Base-by-base conservation (phyloP, 2,888 invertebrate genomes). In the Perizoma flavofasciatum region DNA sequence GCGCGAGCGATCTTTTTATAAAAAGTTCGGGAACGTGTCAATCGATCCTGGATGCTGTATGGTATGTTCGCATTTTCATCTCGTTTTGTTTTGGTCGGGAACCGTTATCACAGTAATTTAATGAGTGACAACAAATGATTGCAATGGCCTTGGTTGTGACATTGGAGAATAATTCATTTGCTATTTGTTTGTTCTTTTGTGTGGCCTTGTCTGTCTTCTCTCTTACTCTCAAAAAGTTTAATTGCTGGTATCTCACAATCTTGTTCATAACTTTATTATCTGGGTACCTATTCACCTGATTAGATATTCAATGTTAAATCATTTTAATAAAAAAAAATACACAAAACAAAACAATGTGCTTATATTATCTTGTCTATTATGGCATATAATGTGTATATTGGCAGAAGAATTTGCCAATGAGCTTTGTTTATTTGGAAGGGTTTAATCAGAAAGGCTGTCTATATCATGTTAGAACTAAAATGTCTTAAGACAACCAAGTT, bases 131-230 rank as follows among this genome's bases (percentile, higher is more conserved):
- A 63, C 69, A 73, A 78, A 77, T 81, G 78, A 85, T 82, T 80
- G 73, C 71, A 66, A 67, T 86, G 84, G 86, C 89, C 89, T 89
- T 89, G 87, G 80, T 82, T 85, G 70, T 88, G 86, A 85, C 86
- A 85, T 85, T 89, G 83, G 69, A 59, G 60, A 53, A 59, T 52
- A 63, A 46, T 53, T 65, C 46, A 60, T 60, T 40, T 61, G 43
- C 60, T 51, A 49, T 66, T 62, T 66, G 72, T 66, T 74, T 73
- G 71, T 73, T 66, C 49, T 66, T 59, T 56, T 63, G 55, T 66
- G 58, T 78, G 78, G 75, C 82, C 77, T 82, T 82, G 81, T 67
- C 37, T 65, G 61, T 55, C 63, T 22, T 54, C 55, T 59, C 43
- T 44, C 65, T 66, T 7, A 1, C 53, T 69, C 63, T 53, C 40